Evolutionary conservation across 2,888 invertebrate genomes (phyloP), one percentile per base, ranked within the genome.

Genomic region (Oligia fasciuncula): DNA sequence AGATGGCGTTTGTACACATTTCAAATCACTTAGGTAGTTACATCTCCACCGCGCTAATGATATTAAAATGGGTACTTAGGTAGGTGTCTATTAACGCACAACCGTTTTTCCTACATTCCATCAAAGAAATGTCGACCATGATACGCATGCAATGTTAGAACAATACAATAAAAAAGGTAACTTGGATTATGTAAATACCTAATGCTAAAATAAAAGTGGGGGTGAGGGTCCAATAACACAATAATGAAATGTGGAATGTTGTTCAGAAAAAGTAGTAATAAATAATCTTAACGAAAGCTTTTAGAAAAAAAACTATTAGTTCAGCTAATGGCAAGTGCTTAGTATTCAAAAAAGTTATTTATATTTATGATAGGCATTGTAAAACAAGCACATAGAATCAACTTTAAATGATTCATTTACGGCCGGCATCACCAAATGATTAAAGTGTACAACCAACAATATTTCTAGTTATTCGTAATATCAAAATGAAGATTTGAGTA

Each of bases 1-100:
- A 85, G 81, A 85, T 85, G 85, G 87, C 87, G 87, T 77, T 85
- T 62, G 17, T 70, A 62, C 29, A 70, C 29, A 72, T 73, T 81
- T 73, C 73, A 67, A 68, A 68, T 66, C 57, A 67, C 35, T 46
- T 65, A 40, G 6, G 40, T 40, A 5, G 40, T 0, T 40, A 62
- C 40, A 71, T 67, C 9, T 51, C n/a, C n/a, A 19, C 63, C 29
- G 40, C 57, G 14, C 46, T 62, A 54, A 54, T 57, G n/a, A 35
- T 66, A 35, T 46, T n/a, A 73, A 84, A 51, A 73, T 49, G 54
- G 57, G 62, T 79, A n/a, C n/a, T n/a, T n/a, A 67, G 8, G 70
- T 65, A 84, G 60, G 9, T 14, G 11, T 62, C n/a, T 54, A 54
- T 17, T 67, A 43, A 19, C n/a, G 6, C 19, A 70, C 9, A 84